Evolutionary conservation across 1,140 invertebrate species (phyloP), one percentile per base, ranked within the genome.

Genomic region (Hycleus phaleratus): DNA sequence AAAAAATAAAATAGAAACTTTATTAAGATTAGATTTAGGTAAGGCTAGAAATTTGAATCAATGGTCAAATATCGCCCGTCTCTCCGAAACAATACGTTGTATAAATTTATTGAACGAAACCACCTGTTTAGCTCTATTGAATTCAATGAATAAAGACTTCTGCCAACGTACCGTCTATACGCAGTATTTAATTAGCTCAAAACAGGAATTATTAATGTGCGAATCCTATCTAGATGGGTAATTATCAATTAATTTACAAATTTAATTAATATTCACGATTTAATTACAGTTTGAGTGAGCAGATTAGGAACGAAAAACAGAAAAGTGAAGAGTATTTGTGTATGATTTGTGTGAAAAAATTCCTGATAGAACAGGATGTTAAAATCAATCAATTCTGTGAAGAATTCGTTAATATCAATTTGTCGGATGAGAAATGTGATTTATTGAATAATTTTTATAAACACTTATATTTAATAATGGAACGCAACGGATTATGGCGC

Each of bases 1-100:
- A 8, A 82, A 85, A 60, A 84, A 83, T 61, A 84, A 87, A 63
- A 69, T 91, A 11, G 78, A 88, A 38, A 80, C 82, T 10, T 84
- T 92, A 68, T 76, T 93, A 12, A 81, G 87, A 67, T 78, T 90
- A 8, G 89, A 94, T 72, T 74, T 95, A 56, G 91, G 93, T 8
- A 92, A 94, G 75, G 90, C 91, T 45, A 85, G 92, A 32, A 93
- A 91, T 73, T 77, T 93, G 44, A 88, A 91, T 65, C 84, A 95
- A 68, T 81, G 88, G 68, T 82, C 85, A 25, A 75, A 88, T 39
- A 85, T 90, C 46, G 90, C 92, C n/a, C 88, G 93, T 69, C 78
- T 96, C 3, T 70, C 75, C 0, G 87, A 95, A 75, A 91, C 91
- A 1, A 73, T 96, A 50, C 80, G 93, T 25, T 94, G 90, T 69